Evolutionary conservation across 2,888 invertebrate genomes (phyloP).

Genomic region (Colostygia pectinataria): DNA sequence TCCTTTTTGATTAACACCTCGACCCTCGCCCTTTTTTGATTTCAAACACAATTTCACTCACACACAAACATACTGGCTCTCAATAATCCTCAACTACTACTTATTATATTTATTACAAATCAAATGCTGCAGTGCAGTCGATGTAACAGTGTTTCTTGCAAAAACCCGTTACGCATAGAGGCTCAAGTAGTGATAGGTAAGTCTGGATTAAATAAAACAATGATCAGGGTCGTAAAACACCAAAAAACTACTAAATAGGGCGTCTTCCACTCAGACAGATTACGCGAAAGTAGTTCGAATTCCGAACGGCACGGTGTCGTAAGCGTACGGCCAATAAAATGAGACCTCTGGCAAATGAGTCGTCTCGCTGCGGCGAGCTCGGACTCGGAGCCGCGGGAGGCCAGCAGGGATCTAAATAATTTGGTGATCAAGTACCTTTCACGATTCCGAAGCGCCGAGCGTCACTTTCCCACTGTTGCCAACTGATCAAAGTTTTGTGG

Average conservation of each 20-base stretch:
- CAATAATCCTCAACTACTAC: too few species aligned
- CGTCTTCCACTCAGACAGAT: conserved; percentile 69
- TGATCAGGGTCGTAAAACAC: background rate
- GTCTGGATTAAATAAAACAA: too few species aligned
- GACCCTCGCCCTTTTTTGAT: too few species aligned
- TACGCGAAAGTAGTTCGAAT: conserved; percentile 82
- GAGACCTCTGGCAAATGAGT: conserved; percentile 60
- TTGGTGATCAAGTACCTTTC: conserved; percentile 76
- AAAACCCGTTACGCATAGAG: too few species aligned
- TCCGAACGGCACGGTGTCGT: conserved; percentile 77
- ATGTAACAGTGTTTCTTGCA: too few species aligned
- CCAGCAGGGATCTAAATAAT: conserved; percentile 52
- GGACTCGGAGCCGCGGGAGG: conserved; percentile 40
- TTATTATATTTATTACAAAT: too few species aligned
- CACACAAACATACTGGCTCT: too few species aligned
- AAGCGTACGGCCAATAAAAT: conserved; percentile 61
- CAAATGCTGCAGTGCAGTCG: too few species aligned
- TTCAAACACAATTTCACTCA: too few species aligned
- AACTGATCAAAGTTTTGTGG: conserved; percentile 20
- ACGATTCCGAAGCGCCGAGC: conserved; percentile 70
- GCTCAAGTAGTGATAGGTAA: too few species aligned
- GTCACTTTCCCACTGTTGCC: conserved; percentile 25
- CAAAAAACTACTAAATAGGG: conserved; percentile 53
- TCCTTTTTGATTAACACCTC: too few species aligned
- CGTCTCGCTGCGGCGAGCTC: conserved; percentile 34